Evolutionary conservation across 2,888 invertebrate genomes (phyloP), one percentile per base, ranked within the genome.

Genomic region (Operophtera brumata): DNA sequence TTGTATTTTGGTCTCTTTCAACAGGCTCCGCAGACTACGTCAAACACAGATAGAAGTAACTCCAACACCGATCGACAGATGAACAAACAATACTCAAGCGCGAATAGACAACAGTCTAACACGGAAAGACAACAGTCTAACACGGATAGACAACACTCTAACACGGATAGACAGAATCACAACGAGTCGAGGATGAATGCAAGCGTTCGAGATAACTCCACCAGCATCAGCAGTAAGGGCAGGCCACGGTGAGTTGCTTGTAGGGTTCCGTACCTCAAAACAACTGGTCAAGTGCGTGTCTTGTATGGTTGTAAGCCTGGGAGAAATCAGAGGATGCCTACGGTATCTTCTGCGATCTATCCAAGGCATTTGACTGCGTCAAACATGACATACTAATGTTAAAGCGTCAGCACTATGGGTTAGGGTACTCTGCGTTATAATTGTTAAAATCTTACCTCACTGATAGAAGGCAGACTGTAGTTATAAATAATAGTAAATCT

Each of bases 241-340:
- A 62, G 41, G n/a, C 26, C 41, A 0, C 65, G 69, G 73, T 75
- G 43, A 61, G 61, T 44, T 39, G 41, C 20, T 20, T 20, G 20
- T 28, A 9, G 28, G 28, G 28, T 28, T 30, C 30, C 4, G 20
- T 4, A 20, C 20, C 20, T 20, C 20, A n/a, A n/a, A n/a, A n/a
- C n/a, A n/a, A n/a, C n/a, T n/a, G n/a, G n/a, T n/a, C n/a, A n/a
- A n/a, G n/a, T n/a, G n/a, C n/a, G n/a, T n/a, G n/a, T n/a, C n/a
- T n/a, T n/a, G n/a, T n/a, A n/a, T n/a, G n/a, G n/a, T n/a, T n/a
- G n/a, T n/a, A n/a, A n/a, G n/a, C 26, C 26, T 2, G 26, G 26
- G 1, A 6, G 26, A 26, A 26, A 26, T 26, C n/a, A n/a, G n/a
- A n/a, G n/a, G n/a, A n/a, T n/a, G n/a, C n/a, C n/a, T n/a, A n/a